These are phyloP conservation scores for Sebastes vulpes DNA, from an alignment of 2,797 vertebrate species.

Conservation along the genomic window DNA sequence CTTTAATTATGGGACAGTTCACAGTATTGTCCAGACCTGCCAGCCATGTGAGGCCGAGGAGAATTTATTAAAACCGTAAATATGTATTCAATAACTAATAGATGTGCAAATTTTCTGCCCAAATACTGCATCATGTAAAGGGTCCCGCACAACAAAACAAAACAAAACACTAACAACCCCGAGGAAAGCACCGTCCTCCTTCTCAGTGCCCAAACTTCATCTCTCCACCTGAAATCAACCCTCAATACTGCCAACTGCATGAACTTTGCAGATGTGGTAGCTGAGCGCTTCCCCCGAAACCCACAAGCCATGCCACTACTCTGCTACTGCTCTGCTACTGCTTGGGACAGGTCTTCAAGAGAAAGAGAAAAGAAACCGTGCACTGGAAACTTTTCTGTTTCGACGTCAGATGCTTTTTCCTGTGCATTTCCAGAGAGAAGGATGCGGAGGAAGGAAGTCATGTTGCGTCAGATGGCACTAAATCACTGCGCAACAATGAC, in stretches of 20 bases:
- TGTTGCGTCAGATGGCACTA: slow-evolving; percentile 38
- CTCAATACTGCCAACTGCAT: slow-evolving; percentile 4
- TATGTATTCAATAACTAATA: not conserved
- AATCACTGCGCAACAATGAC: slow-evolving; percentile 57
- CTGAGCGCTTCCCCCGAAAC: slow-evolving; percentile 22
- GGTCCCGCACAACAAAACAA: not conserved
- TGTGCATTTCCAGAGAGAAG: slow-evolving; percentile 58
- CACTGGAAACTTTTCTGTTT: slow-evolving; percentile 44
- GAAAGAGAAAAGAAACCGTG: not conserved
- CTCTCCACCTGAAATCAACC: slow-evolving; percentile 15
- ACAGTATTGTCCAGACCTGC: not conserved
- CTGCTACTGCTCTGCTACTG: slow-evolving; percentile 14
- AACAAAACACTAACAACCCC: not conserved
- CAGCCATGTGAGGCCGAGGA: not conserved
- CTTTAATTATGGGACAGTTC: slow-evolving; percentile 14
- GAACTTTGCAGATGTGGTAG: not conserved
- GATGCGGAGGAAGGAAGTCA: slow-evolving; percentile 58
- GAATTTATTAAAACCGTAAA: not conserved
- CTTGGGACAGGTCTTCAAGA: not conserved
- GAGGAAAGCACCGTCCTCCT: not conserved
- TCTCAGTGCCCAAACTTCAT: not conserved
- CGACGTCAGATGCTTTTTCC: slow-evolving; percentile 66
- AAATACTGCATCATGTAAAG: not conserved
- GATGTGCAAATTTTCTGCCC: not conserved
- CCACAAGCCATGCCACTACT: not conserved